Evolutionary conservation across 37 sponge, comb jelly and placozoan species (phyloP), one percentile per base, ranked within the genome.

Genomic region (Geodia barretti): DNA sequence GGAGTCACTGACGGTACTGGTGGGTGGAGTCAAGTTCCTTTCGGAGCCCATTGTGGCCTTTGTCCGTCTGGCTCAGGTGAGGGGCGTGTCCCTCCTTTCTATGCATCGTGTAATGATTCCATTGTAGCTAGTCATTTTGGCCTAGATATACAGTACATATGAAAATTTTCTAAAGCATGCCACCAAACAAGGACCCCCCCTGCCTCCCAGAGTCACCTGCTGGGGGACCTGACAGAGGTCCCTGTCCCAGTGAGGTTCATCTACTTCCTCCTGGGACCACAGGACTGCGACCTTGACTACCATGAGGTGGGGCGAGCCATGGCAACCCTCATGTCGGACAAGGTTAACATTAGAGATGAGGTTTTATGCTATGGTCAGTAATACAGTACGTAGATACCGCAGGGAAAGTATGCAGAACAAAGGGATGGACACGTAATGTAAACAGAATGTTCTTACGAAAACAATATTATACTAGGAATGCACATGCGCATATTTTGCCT

Each of bases 241-340:
- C 92, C 92, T 0, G 33, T 97, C 37, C 97, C 97, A 19, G 86
- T 87, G 1, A 84, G 95, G 70, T 97, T 97, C 65, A 68, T 97
- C 29, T 94, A 82, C 67, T 68, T 97, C 42, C 64, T 88, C 64
- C 60, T 96, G 28, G 97, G 97, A 0, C 97, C 97, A 23, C 63
- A 32, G 0, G 60, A 83, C 31, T 41, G 72, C 7, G 20, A 36
- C 14, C 25, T 83, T 4, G 76, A 90, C 77, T 92, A 96, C 41
- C 97, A 93, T 38, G 97, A 96, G 70, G 89, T 92, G 24, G 94
- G 97, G 21, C 76, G 97, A 14, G 80, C 91, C 39, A 84, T 97
- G 75, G 89, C 94, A 23, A 97, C 97, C 3, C 83, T 97, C 31
- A 91, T 97, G 92, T 85, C 86, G 21, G 84, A 97, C 72, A 77